phyloP scores from a whole-genome alignment of 1,140 invertebrate genomes.

The Drosophila nigrodunni region DNA sequence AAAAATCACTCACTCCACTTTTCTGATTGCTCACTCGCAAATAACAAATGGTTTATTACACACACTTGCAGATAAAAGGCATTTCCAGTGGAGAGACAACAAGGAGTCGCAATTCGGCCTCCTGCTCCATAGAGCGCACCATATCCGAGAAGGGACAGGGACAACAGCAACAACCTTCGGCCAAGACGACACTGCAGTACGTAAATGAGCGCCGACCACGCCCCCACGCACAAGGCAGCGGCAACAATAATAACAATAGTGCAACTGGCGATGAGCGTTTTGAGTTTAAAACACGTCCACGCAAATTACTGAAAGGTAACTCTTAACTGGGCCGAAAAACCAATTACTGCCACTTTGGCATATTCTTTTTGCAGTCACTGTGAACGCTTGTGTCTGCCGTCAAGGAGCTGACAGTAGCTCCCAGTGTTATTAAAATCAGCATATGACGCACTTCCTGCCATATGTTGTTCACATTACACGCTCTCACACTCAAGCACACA shows the following conservation, averaged over 20 bases:
- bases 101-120: conserved; percentile 79
- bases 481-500: conserved; percentile 1
- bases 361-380: conserved; percentile 55
- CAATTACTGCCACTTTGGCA: conserved; percentile 14
- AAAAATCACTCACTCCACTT: conserved; percentile 14
- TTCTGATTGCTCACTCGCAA: not conserved
- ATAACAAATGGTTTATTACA: conserved; percentile 45
- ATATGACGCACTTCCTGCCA: conserved; percentile 63
- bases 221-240: conserved; percentile 51
- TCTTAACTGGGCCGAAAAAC: not conserved
- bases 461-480: conserved; percentile 49
- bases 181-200: conserved; percentile 85
- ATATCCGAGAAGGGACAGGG: conserved; percentile 70
- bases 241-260: not conserved
- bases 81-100: conserved; percentile 82
- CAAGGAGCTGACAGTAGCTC: conserved; percentile 15
- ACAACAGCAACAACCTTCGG: conserved; percentile 64
- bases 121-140: conserved; percentile 79
- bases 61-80: conserved; percentile 65
- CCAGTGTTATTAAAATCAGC: not conserved
- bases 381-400: conserved; percentile 50
- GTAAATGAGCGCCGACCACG: conserved; percentile 87
- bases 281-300: conserved; percentile 80
- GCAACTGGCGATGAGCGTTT: conserved; percentile 70
- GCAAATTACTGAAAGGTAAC: conserved; percentile 82